Evolutionary conservation across 2,113 vertebrate genomes (phyloP).

Genomic region (Psittacara wagleri): DNA sequence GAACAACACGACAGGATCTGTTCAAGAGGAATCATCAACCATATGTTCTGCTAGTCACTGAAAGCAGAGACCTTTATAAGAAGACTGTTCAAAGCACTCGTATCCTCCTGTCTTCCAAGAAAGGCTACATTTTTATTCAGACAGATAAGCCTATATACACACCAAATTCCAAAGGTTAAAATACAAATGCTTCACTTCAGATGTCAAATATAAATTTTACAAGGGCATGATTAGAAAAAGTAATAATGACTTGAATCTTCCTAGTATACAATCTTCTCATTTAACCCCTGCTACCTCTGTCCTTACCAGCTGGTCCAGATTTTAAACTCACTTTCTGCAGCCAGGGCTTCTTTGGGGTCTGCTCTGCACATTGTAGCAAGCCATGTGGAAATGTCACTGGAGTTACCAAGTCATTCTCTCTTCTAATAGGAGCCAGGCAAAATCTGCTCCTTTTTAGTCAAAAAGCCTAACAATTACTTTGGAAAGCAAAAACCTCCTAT

Average conservation of each 20-base stretch:
- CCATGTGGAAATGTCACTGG: not conserved
- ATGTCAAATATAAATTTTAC: not conserved
- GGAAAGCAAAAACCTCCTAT: not conserved
- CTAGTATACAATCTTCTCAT: not conserved
- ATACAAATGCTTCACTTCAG: not conserved
- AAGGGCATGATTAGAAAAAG: not conserved
- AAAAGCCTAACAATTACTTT: not conserved
- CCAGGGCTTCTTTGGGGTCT: not conserved
- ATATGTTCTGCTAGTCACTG: conserved; percentile 24
- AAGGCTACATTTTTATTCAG: conserved; percentile 63
- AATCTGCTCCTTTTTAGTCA: not conserved
- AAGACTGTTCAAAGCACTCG: not conserved
- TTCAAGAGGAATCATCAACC: not conserved
- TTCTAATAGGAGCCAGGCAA: not conserved
- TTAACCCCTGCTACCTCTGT: not conserved
- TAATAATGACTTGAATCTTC: not conserved
- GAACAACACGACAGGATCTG: not conserved
- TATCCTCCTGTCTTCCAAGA: conserved; percentile 71
- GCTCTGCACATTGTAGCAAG: not conserved
- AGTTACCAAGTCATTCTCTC: not conserved
- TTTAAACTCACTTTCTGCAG: not conserved
- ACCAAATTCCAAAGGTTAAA: conserved; percentile 66
- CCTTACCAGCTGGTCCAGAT: not conserved
- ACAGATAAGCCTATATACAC: conserved; percentile 74
- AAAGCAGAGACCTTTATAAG: conserved; percentile 20